A percentile compares a stretch with the other conserved stretches of the same genome.
These are phyloP conservation scores for Drosophila heteroneura DNA, from an alignment of 2,888 invertebrate genomes.

Conservation along the genomic window DNA sequence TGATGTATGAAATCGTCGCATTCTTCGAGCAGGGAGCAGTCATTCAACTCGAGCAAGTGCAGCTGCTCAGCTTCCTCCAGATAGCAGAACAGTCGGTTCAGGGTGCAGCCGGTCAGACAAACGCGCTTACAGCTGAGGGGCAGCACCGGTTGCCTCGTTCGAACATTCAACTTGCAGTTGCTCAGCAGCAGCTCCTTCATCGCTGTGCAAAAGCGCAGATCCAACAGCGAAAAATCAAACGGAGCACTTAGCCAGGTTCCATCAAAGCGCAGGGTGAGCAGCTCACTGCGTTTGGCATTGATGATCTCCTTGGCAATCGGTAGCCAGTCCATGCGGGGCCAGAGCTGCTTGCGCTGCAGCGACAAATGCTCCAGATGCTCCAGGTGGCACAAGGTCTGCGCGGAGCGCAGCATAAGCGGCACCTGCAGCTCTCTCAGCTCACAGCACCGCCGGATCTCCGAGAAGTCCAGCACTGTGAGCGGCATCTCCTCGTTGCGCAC, in stretches of 20 bases:
- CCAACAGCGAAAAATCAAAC: constrained; percentile 34
- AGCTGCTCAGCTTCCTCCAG: constrained; percentile 15
- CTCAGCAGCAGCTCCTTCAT: constrained; percentile 46
- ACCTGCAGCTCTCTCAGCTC: constrained; percentile 30
- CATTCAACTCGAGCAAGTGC: constrained; percentile 27
- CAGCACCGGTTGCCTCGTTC: neutral
- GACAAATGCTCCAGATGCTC: constrained; percentile 30
- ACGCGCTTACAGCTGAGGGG: constrained; percentile 48
- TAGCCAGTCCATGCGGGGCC: constrained; percentile 52
- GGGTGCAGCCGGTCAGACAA: constrained; percentile 32
- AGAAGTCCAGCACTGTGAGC: constrained; percentile 15
- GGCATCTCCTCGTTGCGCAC: constrained; percentile 11
- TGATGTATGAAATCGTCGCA: neutral
- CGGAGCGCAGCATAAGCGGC: constrained; percentile 38
- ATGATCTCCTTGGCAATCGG: constrained; percentile 31
- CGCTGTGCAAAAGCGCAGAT: constrained; percentile 44
- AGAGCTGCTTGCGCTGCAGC: constrained; percentile 41
- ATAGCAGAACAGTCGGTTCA: constrained; percentile 8
- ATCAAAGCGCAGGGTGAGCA: constrained; percentile 39
- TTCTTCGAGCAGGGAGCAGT: neutral
- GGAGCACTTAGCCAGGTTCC: constrained; percentile 43
- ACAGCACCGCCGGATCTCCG: constrained; percentile 22
- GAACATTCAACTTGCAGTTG: constrained; percentile 42
- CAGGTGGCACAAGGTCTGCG: constrained; percentile 25
- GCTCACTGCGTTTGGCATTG: constrained; percentile 30